Conservation (phyloP, 2,797 vertebrate genomes). For the Ctenosaura bakeri region DNA sequence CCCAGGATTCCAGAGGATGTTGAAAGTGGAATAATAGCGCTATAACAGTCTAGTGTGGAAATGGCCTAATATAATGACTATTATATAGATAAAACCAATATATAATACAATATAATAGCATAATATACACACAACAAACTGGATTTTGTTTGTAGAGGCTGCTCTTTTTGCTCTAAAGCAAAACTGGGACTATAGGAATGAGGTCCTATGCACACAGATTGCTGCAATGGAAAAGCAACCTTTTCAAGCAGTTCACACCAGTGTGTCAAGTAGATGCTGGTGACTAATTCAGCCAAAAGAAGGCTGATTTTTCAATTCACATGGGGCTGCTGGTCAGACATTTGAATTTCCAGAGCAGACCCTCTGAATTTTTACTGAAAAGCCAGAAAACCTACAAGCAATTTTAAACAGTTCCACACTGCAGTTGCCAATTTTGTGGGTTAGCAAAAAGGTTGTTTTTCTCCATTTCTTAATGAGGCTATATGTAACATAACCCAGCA, state of each 20-base stretch:
- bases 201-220: background rate
- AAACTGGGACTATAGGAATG: background rate
- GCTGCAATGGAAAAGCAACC: background rate
- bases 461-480: background rate
- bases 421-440: background rate
- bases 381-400: background rate
- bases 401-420: background rate
- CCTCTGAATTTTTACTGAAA: background rate
- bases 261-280: background rate
- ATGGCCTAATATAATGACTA: no score
- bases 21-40: no score
- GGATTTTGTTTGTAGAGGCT: background rate
- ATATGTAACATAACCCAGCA: background rate
- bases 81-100: no score
- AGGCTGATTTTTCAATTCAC: background rate
- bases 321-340: background rate
- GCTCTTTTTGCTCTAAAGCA: background rate
- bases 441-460: background rate
- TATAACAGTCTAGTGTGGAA: no score
- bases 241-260: background rate
- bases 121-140: background rate
- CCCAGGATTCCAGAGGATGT: no score
- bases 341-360: background rate
- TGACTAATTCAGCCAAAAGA: background rate
- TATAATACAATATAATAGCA: no score